A percentile compares a stretch with the other conserved stretches of the same genome.
phyloP scores from a whole-genome alignment of 37 sponge, comb jelly and placozoan genomes.

The Mnemiopsis leidyi region DNA sequence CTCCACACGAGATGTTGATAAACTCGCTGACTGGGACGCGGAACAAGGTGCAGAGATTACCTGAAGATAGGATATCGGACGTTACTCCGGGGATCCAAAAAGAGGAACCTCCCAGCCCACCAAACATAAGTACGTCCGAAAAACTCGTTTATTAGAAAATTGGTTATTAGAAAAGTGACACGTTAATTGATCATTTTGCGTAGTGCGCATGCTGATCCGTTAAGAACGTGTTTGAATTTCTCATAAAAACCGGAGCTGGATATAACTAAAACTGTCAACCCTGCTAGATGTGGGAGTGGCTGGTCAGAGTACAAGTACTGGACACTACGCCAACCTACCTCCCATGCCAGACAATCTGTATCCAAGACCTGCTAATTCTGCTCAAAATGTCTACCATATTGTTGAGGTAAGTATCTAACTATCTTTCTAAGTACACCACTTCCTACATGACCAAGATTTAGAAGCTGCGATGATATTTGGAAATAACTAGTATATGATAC shows the following conservation, averaged over 20 bases:
- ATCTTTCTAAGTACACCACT: too few species aligned
- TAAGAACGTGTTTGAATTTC: too few species aligned
- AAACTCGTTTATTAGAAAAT: too few species aligned
- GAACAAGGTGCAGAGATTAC: not conserved
- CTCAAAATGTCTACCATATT: slow-evolving; percentile 18
- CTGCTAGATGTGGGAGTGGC: not conserved
- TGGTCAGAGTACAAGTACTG: not conserved
- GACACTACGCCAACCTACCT: not conserved
- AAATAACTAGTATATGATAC: too few species aligned
- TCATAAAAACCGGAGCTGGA: too few species aligned
- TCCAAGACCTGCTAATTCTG: not conserved
- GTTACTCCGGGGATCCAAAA: slow-evolving; percentile 18
- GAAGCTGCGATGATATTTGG: too few species aligned
- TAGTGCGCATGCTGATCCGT: too few species aligned
- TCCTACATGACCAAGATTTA: too few species aligned
- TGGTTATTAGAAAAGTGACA: too few species aligned
- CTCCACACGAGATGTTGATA: slow-evolving; percentile 53
- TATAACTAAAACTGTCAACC: not conserved
- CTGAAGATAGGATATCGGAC: slow-evolving; percentile 25
- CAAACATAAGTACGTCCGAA: slow-evolving; percentile 44
- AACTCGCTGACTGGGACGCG: slow-evolving; percentile 47
- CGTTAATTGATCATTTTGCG: too few species aligned
- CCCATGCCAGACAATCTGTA: slow-evolving; percentile 28
- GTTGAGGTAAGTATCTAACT: not conserved
- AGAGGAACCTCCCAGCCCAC: slow-evolving; percentile 60